A percentile compares a stretch with the other conserved stretches of the same genome.
These are phyloP conservation scores for Atta texana DNA, from an alignment of 1,140 invertebrate species.

Conservation along the genomic window DNA sequence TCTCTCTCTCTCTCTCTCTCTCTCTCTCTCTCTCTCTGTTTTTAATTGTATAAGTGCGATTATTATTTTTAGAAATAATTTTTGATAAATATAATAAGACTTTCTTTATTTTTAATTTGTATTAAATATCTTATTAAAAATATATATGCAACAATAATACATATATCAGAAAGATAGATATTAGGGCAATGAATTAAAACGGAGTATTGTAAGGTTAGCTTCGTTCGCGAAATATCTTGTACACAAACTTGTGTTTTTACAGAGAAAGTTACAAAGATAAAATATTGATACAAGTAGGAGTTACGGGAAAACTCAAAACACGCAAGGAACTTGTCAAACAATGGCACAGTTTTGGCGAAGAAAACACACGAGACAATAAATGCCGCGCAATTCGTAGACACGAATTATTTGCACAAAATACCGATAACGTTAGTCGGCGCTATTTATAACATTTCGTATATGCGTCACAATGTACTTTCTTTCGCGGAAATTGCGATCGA, in stretches of 20 bases:
- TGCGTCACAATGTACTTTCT: slow-evolving; percentile 69
- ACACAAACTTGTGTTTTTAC: background rate
- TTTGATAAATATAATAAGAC: background rate
- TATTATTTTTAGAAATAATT: background rate
- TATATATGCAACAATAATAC: background rate
- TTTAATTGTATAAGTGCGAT: no score
- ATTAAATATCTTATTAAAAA: background rate
- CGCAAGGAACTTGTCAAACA: background rate
- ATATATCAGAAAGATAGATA: background rate
- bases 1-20: no score
- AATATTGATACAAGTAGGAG: slow-evolving; percentile 6
- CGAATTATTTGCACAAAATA: slow-evolving; percentile 54
- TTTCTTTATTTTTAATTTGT: background rate
- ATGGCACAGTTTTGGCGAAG: background rate
- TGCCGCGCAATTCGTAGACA: slow-evolving; percentile 13
- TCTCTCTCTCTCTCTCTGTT: no score
- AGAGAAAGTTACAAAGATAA: slow-evolving; percentile 24
- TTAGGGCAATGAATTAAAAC: background rate
- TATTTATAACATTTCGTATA: slow-evolving; percentile 21
- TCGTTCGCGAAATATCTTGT: background rate
- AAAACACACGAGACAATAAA: slow-evolving; percentile 30
- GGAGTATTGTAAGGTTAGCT: background rate
- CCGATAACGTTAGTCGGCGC: slow-evolving; percentile 40
- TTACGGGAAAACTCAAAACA: background rate
- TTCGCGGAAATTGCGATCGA: slow-evolving; percentile 18